phyloP scores from a whole-genome alignment of 1,140 invertebrate genomes.

The Meteorus sp. region DNA sequence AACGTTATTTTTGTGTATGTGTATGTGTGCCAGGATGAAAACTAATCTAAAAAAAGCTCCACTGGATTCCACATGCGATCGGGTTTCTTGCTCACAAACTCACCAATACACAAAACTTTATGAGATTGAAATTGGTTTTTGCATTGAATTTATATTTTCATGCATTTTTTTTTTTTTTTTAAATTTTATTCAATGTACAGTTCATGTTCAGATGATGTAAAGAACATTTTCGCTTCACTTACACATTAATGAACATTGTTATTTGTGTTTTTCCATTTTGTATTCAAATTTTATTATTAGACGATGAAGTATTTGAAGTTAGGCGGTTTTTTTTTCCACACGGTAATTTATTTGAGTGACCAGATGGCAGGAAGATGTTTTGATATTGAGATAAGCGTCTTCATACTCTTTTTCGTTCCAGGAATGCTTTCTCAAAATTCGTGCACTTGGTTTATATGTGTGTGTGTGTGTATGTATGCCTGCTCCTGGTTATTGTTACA shows the following conservation, averaged over 20 bases:
- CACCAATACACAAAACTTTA: too few relatives aligned
- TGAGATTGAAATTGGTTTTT: too few relatives aligned
- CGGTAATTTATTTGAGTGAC: background rate
- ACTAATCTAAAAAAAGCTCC: constrained; percentile 24
- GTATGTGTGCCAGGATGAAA: constrained; percentile 5
- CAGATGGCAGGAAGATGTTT: constrained; percentile 1
- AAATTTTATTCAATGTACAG: background rate
- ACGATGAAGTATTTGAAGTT: too few relatives aligned
- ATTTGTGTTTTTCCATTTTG: too few relatives aligned
- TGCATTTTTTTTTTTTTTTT: background rate
- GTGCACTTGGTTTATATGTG: too few relatives aligned
- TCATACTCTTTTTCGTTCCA: constrained; percentile 5
- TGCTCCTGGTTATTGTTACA: constrained; percentile 25
- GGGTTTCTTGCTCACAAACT: constrained; percentile 14
- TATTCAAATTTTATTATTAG: too few relatives aligned
- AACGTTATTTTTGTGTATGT: constrained; percentile 25
- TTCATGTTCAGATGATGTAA: background rate
- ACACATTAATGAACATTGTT: too few relatives aligned
- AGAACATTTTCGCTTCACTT: background rate
- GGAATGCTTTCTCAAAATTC: background rate
- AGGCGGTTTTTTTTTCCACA: background rate
- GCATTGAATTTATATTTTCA: too few relatives aligned
- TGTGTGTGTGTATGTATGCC: too few relatives aligned
- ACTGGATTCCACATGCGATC: constrained; percentile 26
- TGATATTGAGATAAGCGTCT: background rate